phyloP scores from a whole-genome alignment of 2,797 vertebrate genomes.

The Rhynchonycteris naso region DNA sequence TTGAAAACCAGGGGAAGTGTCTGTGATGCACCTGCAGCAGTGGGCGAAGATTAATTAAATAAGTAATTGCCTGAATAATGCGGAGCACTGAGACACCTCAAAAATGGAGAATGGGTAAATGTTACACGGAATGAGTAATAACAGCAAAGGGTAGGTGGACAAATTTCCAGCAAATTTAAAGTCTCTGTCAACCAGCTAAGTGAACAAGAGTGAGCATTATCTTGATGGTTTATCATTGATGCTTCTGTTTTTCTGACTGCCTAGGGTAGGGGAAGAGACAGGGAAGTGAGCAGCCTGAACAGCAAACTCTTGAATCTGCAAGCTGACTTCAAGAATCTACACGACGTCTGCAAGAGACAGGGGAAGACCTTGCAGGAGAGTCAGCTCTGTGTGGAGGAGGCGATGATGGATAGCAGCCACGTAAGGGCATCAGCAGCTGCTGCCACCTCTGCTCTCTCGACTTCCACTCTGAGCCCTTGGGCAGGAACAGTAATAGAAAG shows the following conservation, averaged over 20 bases:
- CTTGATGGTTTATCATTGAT: constrained; percentile 55
- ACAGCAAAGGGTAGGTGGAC: constrained; percentile 52
- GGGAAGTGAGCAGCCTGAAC: constrained; percentile 72
- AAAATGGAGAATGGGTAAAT: constrained; percentile 72
- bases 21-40: constrained; percentile 51
- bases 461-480: not conserved
- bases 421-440: constrained; percentile 63
- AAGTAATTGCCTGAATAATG: constrained; percentile 74
- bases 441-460: not conserved
- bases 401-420: constrained; percentile 66
- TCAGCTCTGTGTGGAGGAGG: constrained; percentile 76
- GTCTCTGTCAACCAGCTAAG: constrained; percentile 69
- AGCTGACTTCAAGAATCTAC: constrained; percentile 78
- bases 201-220: constrained; percentile 61
- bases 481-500: not conserved
- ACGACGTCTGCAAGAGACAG: constrained; percentile 81
- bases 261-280: constrained; percentile 71
- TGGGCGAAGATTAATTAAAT: constrained; percentile 76
- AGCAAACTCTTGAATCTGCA: constrained; percentile 79
- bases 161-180: constrained; percentile 70
- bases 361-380: constrained; percentile 78
- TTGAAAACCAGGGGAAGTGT: constrained; percentile 54
- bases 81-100: constrained; percentile 59
- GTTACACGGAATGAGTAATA: constrained; percentile 66
- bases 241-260: constrained; percentile 63